Conservation (phyloP, 2,888 invertebrate genomes). For the Xestia rhomboidea region DNA sequence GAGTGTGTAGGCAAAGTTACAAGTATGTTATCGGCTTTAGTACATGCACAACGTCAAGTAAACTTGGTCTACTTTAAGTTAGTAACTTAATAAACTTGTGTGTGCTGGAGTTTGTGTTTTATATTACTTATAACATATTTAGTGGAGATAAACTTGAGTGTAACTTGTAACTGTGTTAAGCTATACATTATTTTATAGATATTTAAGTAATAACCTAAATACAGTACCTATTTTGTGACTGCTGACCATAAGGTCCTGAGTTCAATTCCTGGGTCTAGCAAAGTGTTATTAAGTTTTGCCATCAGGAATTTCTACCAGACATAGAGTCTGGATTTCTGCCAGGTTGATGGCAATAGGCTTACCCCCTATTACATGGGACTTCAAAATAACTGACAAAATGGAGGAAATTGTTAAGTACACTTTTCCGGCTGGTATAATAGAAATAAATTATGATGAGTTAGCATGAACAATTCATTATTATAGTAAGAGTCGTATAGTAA, state of each 20-base stretch:
- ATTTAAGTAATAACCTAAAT: not conserved
- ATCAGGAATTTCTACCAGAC: too few relatives aligned
- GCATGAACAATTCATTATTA: too few relatives aligned
- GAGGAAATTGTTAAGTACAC: too few relatives aligned
- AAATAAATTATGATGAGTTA: too few relatives aligned
- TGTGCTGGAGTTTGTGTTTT: slow-evolving; percentile 36
- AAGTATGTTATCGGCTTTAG: slow-evolving; percentile 30
- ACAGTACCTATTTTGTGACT: not conserved
- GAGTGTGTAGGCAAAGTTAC: slow-evolving; percentile 21
- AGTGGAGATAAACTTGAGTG: not conserved
- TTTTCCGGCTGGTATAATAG: too few relatives aligned
- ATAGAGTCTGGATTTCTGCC: not conserved
- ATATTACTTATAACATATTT: slow-evolving; percentile 27
- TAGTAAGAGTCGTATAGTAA: too few relatives aligned
- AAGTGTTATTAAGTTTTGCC: too few relatives aligned
- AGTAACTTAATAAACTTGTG: slow-evolving; percentile 41
- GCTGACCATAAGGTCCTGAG: too few relatives aligned
- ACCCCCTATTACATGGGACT: not conserved
- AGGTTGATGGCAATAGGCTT: not conserved
- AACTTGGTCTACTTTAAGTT: slow-evolving; percentile 33
- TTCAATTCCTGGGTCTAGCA: too few relatives aligned
- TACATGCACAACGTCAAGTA: slow-evolving; percentile 35
- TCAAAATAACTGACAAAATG: not conserved
- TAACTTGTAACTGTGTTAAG: not conserved
- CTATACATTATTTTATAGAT: not conserved